These are phyloP conservation scores for Caenorhabditis sinica DNA, from an alignment of 2,888 invertebrate genomes.

Conservation along the genomic window DNA sequence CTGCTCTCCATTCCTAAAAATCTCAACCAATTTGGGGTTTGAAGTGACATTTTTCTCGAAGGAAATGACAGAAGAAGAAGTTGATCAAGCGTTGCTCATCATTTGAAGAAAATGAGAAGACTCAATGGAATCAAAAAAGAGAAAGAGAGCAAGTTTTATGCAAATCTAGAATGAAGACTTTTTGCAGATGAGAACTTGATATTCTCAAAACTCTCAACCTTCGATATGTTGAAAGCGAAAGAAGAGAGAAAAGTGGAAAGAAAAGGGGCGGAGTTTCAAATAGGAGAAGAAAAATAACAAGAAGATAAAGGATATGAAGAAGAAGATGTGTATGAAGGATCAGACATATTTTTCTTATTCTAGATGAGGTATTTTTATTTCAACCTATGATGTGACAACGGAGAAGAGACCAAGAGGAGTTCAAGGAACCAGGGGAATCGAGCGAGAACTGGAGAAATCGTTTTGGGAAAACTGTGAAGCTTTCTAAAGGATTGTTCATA, in stretches of 20 bases:
- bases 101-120: not conserved
- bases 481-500: no score
- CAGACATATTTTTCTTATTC: not conserved
- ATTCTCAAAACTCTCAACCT: not conserved
- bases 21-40: not conserved
- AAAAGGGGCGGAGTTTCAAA: not conserved
- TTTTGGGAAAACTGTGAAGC: no score
- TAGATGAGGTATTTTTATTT: not conserved
- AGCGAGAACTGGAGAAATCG: not conserved
- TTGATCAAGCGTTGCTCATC: conserved; percentile 23
- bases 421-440: not conserved
- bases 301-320: not conserved
- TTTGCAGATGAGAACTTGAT: not conserved
- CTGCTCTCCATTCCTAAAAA: not conserved
- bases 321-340: not conserved
- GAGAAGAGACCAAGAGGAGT: not conserved
- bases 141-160: conserved; percentile 1
- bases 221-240: no score
- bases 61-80: not conserved
- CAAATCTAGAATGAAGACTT: not conserved
- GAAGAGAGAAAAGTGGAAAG: not conserved
- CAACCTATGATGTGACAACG: not conserved
- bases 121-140: not conserved
- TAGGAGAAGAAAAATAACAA: not conserved
- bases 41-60: conserved; percentile 1